Evolutionary conservation across 2,888 invertebrate genomes (phyloP), one percentile per base, ranked within the genome.

Genomic region (Portevinia maculata): DNA sequence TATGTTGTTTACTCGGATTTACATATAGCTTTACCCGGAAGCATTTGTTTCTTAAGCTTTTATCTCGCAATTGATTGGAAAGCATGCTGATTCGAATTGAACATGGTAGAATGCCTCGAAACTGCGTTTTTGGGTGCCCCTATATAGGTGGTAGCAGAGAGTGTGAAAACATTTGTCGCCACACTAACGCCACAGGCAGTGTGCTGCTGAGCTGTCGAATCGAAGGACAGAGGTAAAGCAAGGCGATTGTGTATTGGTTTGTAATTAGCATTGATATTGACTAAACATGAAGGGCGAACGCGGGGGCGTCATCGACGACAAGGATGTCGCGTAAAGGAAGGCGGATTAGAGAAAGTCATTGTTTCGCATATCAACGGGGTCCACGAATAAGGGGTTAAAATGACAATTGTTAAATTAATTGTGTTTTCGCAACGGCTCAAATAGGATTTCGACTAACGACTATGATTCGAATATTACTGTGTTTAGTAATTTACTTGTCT

Each of bases 1-100:
- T 69, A 59, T 75, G 69, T 52, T 64, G 57, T 75, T 76, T 64
- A 41, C 64, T 65, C 46, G 59, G 81, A 76, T 81, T 81, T 81
- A 76, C 39, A 39, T 69, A 81, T 70, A 75, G 70, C 62, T 60
- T 69, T 34, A 59, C 50, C 81, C 75, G 52, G 59, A 65, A 59
- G 81, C 76, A 59, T 64, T 76, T 81, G 70, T 81, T 81, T 81
- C 81, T 76, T 81, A 71, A 76, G 69, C 76, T 62, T 65, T 70
- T 65, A 76, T 69, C 64, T 65, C 64, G 46, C 64, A 76, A 76
- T 76, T 81, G 81, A 81, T 81, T 76, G 76, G 81, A 81, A 76
- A 76, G 64, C 76, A 76, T 70, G 59, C 59, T 81, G 76, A 81
- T 81, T 76, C 76, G 70, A 64, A 70, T 76, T 65, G 70, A 65